Percentiles rank a stretch among this genome's conserved stretches.
Conservation (phyloP, 2,113 vertebrate genomes). For the Menidia beryllina region DNA sequence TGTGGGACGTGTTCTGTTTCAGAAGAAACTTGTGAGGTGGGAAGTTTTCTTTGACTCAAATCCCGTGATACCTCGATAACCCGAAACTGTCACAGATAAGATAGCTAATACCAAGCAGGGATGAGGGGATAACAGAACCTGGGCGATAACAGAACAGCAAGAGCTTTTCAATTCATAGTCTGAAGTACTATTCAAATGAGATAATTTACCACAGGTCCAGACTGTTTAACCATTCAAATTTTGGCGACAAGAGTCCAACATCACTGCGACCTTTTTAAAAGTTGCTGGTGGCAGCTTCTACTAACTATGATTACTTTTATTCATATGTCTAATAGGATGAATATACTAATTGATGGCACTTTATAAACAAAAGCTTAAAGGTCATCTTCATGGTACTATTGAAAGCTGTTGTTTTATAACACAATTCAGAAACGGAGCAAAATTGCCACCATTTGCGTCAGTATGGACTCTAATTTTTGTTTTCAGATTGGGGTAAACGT, state of each 20-base stretch:
- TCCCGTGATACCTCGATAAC: background rate
- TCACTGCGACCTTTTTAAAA: no score
- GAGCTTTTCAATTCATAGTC: background rate
- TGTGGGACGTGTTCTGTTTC: slow-evolving; percentile 8
- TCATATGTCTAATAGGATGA: no score
- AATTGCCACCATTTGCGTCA: background rate
- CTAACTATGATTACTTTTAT: no score
- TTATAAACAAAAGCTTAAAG: no score
- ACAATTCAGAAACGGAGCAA: background rate
- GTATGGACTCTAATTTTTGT: background rate
- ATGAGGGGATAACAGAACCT: background rate
- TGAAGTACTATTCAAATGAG: no score
- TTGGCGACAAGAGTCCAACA: no score
- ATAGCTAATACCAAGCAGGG: background rate
- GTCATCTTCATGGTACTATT: no score
- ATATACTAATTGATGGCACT: no score
- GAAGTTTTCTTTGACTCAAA: slow-evolving; percentile 16
- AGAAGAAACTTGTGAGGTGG: slow-evolving; percentile 17
- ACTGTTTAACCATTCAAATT: no score
- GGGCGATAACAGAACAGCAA: slow-evolving; percentile 3
- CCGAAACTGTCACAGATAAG: slow-evolving; percentile 20
- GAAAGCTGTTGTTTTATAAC: background rate
- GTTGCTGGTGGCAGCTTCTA: no score
- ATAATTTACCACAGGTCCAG: no score
- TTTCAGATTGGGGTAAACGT: slow-evolving; percentile 97